Base-by-base conservation (phyloP, 92 coral and sea anemone species). In the Heliopora coerulea region DNA sequence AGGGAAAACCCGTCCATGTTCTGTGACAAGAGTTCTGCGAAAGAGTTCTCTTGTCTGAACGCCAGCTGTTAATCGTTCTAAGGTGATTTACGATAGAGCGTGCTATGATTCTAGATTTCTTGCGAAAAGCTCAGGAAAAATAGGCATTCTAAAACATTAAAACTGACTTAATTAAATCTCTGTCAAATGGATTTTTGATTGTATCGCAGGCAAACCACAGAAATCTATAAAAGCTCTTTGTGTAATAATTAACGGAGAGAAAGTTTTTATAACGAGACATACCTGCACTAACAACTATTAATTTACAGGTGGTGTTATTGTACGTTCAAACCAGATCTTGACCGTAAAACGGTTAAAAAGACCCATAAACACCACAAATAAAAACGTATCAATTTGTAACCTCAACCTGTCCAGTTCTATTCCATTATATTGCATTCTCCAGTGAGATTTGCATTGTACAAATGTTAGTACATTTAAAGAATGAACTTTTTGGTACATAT, bases 241-340 rank as follows among this genome's bases (percentile, higher is more conserved):
- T 27, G 37, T 27, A 34, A 46, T 49, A 67, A 67, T 67, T 44
- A 49, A 27, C 37, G 26, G 42, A 37, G 42, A 15, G 3, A 46
- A 66, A 67, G 21, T 44, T 65, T 65, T n/a, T n/a, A n/a, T n/a
- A 26, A 52, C 48, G 34, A 19, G 20, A 33, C 29, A 67, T 67
- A 67, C 74, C 74, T 67, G 74, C 48, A 41, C 23, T 25, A 17
- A 17, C 15, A 35, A 30, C 58, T 8, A 63, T 31, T 37, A 49
- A 8, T 63, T 63, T 63, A 42, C 74, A 49, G 74, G 74, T 67
- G 74, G 58, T 49, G 4, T n/a, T 23, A n/a, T 65, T 65, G 11
- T 42, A 40, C 41, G 31, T 27, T 12, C 37, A 37, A 5, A 37
- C 5, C 42, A 37, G 12, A 12, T 37, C 42, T 37, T 37, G 42